A percentile compares a stretch with the other conserved stretches of the same genome.
Evolutionary conservation across 2,888 invertebrate genomes (phyloP).

Genomic region (Eristalinus aeneus): DNA sequence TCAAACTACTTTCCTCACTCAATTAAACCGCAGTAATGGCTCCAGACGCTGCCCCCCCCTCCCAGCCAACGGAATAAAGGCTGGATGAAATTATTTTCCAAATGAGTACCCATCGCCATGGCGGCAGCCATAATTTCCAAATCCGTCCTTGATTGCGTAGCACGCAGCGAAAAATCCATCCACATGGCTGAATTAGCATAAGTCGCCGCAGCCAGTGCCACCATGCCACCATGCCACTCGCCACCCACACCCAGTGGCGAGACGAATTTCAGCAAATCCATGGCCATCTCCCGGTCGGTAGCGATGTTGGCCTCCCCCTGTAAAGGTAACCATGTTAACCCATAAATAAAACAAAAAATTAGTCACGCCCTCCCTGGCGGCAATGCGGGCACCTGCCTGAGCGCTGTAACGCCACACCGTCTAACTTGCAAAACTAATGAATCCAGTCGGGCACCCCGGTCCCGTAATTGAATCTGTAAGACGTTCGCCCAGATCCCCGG

Average conservation of each 20-base stretch:
- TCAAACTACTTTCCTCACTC: conserved; percentile 12
- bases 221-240: not conserved
- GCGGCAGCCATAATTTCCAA: conserved; percentile 18
- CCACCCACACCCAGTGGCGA: not conserved
- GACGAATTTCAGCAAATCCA: conserved; percentile 53
- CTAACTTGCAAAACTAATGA: conserved; percentile 64
- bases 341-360: conserved; percentile 67
- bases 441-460: conserved; percentile 49
- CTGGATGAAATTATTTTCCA: conserved; percentile 56
- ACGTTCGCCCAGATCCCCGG: conserved; percentile 51
- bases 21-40: conserved; percentile 21
- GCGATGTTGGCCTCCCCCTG: too few species aligned
- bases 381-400: not conserved
- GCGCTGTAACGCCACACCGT: conserved; percentile 49
- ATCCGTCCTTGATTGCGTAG: conserved; percentile 42
- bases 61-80: not conserved
- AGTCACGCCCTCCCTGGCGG: conserved; percentile 53
- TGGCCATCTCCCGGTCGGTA: not conserved
- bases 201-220: conserved; percentile 16
- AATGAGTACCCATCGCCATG: conserved; percentile 44
- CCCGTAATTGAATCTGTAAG: conserved; percentile 66
- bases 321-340: conserved; percentile 56
- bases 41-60: not conserved
- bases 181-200: conserved; percentile 45
- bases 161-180: conserved; percentile 15